Percentiles rank a stretch among this genome's conserved stretches.
Conservation (phyloP, 2,888 invertebrate species). For the Pogonocherus hispidulus region DNA sequence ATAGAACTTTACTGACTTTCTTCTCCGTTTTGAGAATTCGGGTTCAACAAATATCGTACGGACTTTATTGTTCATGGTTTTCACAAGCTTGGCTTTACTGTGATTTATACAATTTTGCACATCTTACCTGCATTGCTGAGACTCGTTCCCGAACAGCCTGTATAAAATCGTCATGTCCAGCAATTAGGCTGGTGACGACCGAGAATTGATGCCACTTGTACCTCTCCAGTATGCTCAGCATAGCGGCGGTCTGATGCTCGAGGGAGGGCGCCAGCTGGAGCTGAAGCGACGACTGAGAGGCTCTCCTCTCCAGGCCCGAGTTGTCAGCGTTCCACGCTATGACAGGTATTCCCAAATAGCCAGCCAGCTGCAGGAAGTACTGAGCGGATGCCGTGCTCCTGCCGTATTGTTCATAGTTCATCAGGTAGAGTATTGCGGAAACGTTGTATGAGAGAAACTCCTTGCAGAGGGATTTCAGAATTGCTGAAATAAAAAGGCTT, state of each 20-base stretch:
- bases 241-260: conserved; percentile 96
- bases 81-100: too few species aligned
- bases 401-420: conserved; percentile 95
- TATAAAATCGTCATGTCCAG: conserved; percentile 95
- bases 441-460: conserved; percentile 91
- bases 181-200: conserved; percentile 93
- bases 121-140: conserved; percentile 81
- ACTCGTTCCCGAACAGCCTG: conserved; percentile 92
- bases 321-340: conserved; percentile 99
- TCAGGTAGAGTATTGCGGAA: conserved; percentile 93
- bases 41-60: too few species aligned
- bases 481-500: conserved; percentile 74
- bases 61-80: too few species aligned
- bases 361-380: conserved; percentile 93
- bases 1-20: too few species aligned
- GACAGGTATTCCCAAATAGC: conserved; percentile 93
- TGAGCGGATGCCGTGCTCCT: conserved; percentile 94
- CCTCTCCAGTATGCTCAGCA: conserved; percentile 93
- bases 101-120: too few species aligned
- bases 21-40: too few species aligned
- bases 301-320: conserved; percentile 81
- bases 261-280: conserved; percentile 96
- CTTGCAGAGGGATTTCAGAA: conserved; percentile 89
- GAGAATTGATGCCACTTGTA: conserved; percentile 98
- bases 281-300: conserved; percentile 90